Evolutionary conservation across 2,797 vertebrate genomes (phyloP), one percentile per base, ranked within the genome.

Genomic region (Nannoperca obscura): DNA sequence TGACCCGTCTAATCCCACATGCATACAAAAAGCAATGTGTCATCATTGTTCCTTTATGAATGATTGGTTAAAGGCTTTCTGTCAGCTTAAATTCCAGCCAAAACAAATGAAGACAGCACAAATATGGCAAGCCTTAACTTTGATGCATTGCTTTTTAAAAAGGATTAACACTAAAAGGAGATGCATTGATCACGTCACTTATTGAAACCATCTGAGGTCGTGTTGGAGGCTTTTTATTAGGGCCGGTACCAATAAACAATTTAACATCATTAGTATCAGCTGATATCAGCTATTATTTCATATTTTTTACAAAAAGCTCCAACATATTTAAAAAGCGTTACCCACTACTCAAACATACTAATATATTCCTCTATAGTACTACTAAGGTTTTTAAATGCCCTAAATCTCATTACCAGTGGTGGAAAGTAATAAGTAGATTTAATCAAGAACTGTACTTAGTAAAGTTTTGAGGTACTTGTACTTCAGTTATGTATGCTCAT

Each of bases 21-120:
- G 66, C 53, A 46, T 58, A 74, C 22, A 84, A 71, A 77, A 55
- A 79, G 68, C 55, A 63, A 65, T 20, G 40, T 71, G 71, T 83
- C 77, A 71, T 75, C 68, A 78, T 70, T 70, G 80, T 59, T 80
- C 46, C 69, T 79, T 54, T 55, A 44, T 67, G 42, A 71, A 61
- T 49, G 70, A 73, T 72, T 13, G 50, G 38, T 24, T 74, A 75
- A 85, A 80, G 46, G 47, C 30, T 46, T 54, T 53, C 60, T 50
- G 63, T 82, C 68, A 71, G 64, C 67, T 80, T 24, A 42, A 73
- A 69, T 54, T 61, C 20, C 54, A 64, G 46, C 67, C 76, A 80
- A 77, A 83, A 78, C 20, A 78, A 76, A 82, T 55, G 11, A 79
- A 60, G n/a, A 71, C 71, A 57, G 54, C 52, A 73, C 49, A 72